phyloP scores from a whole-genome alignment of 2,113 vertebrate species.

The Eubucco bourcierii region DNA sequence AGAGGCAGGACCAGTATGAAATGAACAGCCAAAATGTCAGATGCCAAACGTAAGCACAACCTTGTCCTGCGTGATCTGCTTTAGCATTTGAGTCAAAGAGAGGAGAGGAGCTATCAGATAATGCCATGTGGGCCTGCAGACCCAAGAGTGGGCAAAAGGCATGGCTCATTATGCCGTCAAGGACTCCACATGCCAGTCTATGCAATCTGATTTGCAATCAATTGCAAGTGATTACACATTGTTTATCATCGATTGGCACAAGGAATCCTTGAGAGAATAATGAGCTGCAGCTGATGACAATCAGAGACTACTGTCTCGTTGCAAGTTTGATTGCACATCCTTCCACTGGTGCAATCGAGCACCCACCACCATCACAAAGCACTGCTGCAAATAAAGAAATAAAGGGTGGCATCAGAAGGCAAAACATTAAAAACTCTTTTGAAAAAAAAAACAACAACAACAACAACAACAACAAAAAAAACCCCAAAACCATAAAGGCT shows the following conservation, averaged over 20 bases:
- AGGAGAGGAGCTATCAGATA: background rate
- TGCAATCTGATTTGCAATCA: conserved; percentile 80
- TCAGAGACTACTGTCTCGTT: conserved; percentile 78
- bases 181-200: conserved; percentile 66
- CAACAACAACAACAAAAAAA: no score
- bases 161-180: conserved; percentile 46
- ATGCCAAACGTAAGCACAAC: background rate
- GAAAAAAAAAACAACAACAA: background rate
- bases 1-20: no score
- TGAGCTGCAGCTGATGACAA: conserved; percentile 84
- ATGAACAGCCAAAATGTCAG: rapidly evolving
- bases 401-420: background rate
- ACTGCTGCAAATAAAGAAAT: conserved; percentile 7
- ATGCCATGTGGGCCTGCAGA: conserved; percentile 14
- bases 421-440: background rate
- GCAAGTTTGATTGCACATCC: conserved; percentile 71
- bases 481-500: background rate
- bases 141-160: conserved; percentile 52
- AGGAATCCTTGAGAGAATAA: conserved; percentile 81
- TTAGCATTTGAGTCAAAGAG: background rate
- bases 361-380: conserved; percentile 50
- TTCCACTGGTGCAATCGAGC: conserved; percentile 50
- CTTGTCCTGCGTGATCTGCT: background rate
- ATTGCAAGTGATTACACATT: conserved; percentile 83
- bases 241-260: conserved; percentile 78